These are phyloP conservation scores for Beris chalybata DNA, from an alignment of 2,888 invertebrate species.

Conservation along the genomic window DNA sequence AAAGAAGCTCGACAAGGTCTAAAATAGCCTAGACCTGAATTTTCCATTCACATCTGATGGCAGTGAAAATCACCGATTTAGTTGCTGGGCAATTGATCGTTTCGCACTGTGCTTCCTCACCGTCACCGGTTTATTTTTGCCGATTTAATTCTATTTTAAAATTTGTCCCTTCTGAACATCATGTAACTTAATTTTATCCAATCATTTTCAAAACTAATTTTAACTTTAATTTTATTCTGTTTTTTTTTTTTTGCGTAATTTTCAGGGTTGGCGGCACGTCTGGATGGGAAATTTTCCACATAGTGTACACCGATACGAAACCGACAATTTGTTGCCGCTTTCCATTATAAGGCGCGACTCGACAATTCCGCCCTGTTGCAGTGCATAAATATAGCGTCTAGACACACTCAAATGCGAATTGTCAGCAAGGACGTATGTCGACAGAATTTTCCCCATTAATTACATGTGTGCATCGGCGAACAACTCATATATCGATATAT, in stretches of 20 bases:
- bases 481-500: neutral
- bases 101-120: slow-evolving; percentile 13
- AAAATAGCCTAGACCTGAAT: slow-evolving; percentile 15
- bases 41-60: slow-evolving; percentile 9
- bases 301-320: neutral
- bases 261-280: slow-evolving; percentile 19
- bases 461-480: neutral
- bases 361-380: slow-evolving; percentile 24
- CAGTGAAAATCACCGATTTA: neutral
- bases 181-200: slow-evolving; percentile 31
- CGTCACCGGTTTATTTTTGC: slow-evolving; percentile 5
- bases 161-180: slow-evolving; percentile 10
- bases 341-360: slow-evolving; percentile 5
- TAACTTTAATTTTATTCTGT: slow-evolving; percentile 8
- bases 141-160: slow-evolving; percentile 24
- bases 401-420: slow-evolving; percentile 29
- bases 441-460: slow-evolving; percentile 25
- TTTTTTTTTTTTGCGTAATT: slow-evolving; percentile 5
- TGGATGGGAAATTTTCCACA: slow-evolving; percentile 18
- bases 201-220: slow-evolving; percentile 13
- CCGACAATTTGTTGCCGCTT: slow-evolving; percentile 11
- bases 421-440: slow-evolving; percentile 35
- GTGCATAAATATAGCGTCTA: slow-evolving; percentile 36
- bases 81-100: neutral
- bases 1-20: neutral